phyloP scores from a whole-genome alignment of 2,113 vertebrate species.

The Hippocampus abdominalis region DNA sequence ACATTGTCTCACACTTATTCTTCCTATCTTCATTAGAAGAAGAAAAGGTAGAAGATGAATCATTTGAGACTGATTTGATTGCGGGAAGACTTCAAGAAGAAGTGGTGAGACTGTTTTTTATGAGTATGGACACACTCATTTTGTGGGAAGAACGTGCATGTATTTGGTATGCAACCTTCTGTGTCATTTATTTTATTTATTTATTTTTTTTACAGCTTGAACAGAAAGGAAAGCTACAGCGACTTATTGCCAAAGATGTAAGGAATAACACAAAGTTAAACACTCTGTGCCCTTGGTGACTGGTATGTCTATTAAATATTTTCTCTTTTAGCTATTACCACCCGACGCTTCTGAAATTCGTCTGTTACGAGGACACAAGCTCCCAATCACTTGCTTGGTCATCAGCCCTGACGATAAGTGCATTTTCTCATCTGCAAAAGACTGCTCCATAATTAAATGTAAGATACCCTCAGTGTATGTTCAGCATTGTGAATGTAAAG shows the following conservation, averaged over 20 bases:
- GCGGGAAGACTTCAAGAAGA: conserved; percentile 87
- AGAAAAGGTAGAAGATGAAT: conserved; percentile 77
- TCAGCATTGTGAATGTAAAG: background rate
- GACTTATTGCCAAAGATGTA: conserved; percentile 85
- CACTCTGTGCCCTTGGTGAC: background rate
- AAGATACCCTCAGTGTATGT: background rate
- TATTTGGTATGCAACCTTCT: background rate
- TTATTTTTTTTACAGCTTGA: conserved; percentile 77
- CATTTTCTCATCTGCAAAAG: conserved; percentile 91
- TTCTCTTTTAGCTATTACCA: conserved; percentile 71
- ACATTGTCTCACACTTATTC: background rate
- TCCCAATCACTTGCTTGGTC: conserved; percentile 87
- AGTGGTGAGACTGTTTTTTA: conserved; percentile 73
- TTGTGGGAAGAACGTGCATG: background rate
- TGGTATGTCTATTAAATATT: background rate
- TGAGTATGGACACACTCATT: background rate
- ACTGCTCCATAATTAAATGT: conserved; percentile 95
- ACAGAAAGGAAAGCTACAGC: conserved; percentile 88
- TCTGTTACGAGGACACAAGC: conserved; percentile 86
- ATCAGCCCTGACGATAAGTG: conserved; percentile 83
- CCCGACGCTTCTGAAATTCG: conserved; percentile 79
- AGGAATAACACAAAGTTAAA: conserved; percentile 61
- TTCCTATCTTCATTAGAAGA: conserved; percentile 68
- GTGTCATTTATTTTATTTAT: background rate
- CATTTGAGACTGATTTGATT: conserved; percentile 76